A percentile compares a stretch with the other conserved stretches of the same genome.
These are phyloP conservation scores for Drosophila pruinosa DNA, from an alignment of 1,140 invertebrate genomes.

Conservation along the genomic window DNA sequence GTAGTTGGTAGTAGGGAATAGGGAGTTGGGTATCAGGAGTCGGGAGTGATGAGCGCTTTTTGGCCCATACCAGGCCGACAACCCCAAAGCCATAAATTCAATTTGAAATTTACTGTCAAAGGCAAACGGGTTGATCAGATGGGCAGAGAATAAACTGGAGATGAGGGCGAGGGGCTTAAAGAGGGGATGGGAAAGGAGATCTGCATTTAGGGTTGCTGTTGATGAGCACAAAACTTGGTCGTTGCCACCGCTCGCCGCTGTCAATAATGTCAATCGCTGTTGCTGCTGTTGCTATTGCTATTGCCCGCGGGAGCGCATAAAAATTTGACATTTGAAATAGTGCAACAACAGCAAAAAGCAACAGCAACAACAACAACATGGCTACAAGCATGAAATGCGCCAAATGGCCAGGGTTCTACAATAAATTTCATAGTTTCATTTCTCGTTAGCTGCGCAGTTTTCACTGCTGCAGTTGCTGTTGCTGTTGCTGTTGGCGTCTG, in stretches of 20 bases:
- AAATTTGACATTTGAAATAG: conserved; percentile 65
- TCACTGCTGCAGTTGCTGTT: conserved; percentile 7
- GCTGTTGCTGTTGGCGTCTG: conserved; percentile 28
- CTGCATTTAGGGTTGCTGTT: conserved; percentile 23
- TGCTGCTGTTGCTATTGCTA: conserved; percentile 8
- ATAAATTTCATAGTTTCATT: conserved; percentile 64
- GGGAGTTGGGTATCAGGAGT: too few relatives aligned
- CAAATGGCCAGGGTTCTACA: conserved; percentile 46
- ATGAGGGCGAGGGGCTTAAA: background rate
- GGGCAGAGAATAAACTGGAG: background rate
- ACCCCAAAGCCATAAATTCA: conserved; percentile 72
- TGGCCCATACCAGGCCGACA: conserved; percentile 8
- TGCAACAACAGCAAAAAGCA: conserved; percentile 30
- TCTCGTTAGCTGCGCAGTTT: conserved; percentile 22
- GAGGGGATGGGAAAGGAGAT: background rate
- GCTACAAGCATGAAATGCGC: conserved; percentile 43
- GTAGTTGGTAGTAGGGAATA: too few relatives aligned
- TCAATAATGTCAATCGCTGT: conserved; percentile 72
- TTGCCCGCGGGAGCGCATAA: conserved; percentile 41
- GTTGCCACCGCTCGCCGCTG: conserved; percentile 28
- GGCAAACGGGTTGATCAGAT: background rate
- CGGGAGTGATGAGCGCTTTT: conserved; percentile 13
- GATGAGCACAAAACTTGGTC: conserved; percentile 32
- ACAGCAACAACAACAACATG: background rate
- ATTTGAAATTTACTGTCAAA: conserved; percentile 75